Evolutionary conservation across 2,888 invertebrate species (phyloP), one percentile per base, ranked within the genome.

Genomic region (Scaptomyza flava): DNA sequence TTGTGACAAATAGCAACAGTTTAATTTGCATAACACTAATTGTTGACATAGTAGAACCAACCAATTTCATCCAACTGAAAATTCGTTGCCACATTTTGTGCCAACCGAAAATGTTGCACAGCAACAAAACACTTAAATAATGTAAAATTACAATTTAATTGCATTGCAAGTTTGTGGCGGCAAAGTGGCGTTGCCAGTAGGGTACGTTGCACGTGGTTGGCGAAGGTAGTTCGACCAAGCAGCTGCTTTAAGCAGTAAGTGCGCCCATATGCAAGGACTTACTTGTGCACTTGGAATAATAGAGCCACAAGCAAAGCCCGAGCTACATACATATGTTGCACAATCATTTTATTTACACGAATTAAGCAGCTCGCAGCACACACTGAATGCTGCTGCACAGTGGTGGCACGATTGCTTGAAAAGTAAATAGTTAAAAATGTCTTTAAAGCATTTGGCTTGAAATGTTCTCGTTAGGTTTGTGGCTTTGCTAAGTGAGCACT

Each of bases 321-420:
- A 62, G 63, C 72, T 80, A 72, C 89, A 82, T 87, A 78, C 82
- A 82, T 89, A 82, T 82, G 82, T 84, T 89, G 72, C 89, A 89
- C 85, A 82, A 89, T 87, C 79, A 89, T 82, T 89, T 82, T 82
- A 82, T 82, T 82, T 82, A 87, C 76, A 68, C 68, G 68, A 89
- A 89, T 82, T 82, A 89, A 87, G 76, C 87, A 87, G 63, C 66
- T 74, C 60, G 56, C 59, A 65, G 33, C 57, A 63, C 63, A 41
- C 63, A 41, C 57, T 54, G 56, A 38, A 17, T 8, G 45, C 48
- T 46, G 33, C 43, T 38, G 76, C 65, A 81, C 87, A 73, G 81
- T 81, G 87, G 54, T 8, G 2, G 5, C 2, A 6, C 2, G 56
- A 30, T 6, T 6, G 7, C 7, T 17, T 14, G 6, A 6, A 36